A percentile compares a stretch with the other conserved stretches of the same genome.
phyloP scores from a whole-genome alignment of 2,888 invertebrate species.

The Penaeus monodon region DNA sequence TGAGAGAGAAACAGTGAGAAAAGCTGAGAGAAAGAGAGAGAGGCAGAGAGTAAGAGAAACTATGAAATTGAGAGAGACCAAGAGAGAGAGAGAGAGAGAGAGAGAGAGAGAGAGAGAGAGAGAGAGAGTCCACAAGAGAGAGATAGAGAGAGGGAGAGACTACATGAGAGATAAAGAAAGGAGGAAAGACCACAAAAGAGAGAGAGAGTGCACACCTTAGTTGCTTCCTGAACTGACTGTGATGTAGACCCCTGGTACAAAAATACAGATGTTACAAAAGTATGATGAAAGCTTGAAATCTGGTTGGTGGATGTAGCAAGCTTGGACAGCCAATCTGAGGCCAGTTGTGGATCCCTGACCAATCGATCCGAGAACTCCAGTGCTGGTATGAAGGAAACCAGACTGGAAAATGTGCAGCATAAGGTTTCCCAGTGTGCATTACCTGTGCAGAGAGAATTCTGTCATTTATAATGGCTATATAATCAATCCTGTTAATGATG shows the following conservation, averaged over 20 bases:
- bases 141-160: no score
- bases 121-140: no score
- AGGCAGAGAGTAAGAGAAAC: no score
- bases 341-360: slow-evolving; percentile 55
- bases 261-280: slow-evolving; percentile 61
- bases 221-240: slow-evolving; percentile 60
- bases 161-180: no score
- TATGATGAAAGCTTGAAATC: slow-evolving; percentile 59
- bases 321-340: slow-evolving; percentile 55
- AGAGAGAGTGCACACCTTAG: slow-evolving; percentile 40
- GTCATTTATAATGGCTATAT: not conserved
- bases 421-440: slow-evolving; percentile 57
- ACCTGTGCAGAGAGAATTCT: slow-evolving; percentile 32
- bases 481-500: not conserved
- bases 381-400: slow-evolving; percentile 55
- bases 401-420: slow-evolving; percentile 48
- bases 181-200: not conserved
- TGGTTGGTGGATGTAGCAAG: slow-evolving; percentile 53
- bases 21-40: fast-evolving
- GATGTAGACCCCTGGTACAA: slow-evolving; percentile 59
- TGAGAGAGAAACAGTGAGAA: fast-evolving
- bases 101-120: no score
- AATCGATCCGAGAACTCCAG: slow-evolving; percentile 62
- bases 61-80: no score
- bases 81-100: no score